phyloP scores from a whole-genome alignment of 2,888 invertebrate species.

The Tetramorium bicarinatum region DNA sequence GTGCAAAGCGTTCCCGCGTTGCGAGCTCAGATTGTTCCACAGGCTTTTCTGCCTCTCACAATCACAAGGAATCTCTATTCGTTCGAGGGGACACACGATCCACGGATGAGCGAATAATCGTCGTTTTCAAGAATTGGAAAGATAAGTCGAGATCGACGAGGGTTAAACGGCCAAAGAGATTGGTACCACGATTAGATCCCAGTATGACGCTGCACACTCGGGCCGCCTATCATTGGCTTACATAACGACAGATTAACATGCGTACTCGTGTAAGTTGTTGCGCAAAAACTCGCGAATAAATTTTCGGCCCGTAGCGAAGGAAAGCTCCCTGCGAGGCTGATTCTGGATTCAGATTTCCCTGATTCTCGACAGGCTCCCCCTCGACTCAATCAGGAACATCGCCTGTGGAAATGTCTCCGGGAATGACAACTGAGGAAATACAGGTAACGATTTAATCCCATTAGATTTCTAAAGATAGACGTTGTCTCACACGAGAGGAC shows the following conservation, averaged over 20 bases:
- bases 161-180: slow-evolving; percentile 9
- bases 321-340: background rate
- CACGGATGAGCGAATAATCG: background rate
- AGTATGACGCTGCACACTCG: slow-evolving; percentile 20
- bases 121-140: background rate
- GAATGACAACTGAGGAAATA: background rate
- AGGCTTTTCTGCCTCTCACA: background rate
- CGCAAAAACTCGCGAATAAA: background rate
- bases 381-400: background rate
- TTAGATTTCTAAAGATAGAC: slow-evolving; percentile 9
- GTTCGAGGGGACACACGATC: no score
- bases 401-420: background rate
- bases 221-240: slow-evolving; percentile 33
- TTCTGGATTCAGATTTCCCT: background rate
- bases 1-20: background rate
- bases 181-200: background rate
- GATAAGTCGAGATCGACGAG: background rate
- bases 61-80: no score
- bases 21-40: background rate
- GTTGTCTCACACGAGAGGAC: background rate
- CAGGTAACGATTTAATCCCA: background rate
- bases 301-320: background rate
- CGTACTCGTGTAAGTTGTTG: background rate
- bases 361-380: background rate
- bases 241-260: slow-evolving; percentile 29